These are phyloP conservation scores for Lepidostoma basale DNA, from an alignment of 1,140 invertebrate species.

Conservation along the genomic window DNA sequence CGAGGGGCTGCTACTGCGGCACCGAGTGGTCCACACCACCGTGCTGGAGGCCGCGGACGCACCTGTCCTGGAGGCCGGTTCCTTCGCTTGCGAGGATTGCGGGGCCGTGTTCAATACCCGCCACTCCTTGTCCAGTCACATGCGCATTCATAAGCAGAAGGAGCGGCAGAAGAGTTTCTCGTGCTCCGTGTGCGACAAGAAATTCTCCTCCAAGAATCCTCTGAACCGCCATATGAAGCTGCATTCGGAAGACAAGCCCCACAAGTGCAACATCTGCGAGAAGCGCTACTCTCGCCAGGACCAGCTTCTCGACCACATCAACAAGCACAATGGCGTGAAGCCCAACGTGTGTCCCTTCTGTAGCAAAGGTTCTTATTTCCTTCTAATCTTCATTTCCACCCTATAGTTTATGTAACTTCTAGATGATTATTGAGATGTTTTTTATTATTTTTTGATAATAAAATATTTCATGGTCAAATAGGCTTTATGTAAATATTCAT, in stretches of 20 bases:
- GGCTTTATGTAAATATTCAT: too few relatives aligned
- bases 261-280: constrained; percentile 56
- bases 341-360: constrained; percentile 65
- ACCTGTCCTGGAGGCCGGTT: constrained; percentile 14
- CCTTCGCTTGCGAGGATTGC: constrained; percentile 52
- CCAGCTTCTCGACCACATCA: constrained; percentile 62
- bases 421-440: too few relatives aligned
- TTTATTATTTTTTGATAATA: too few relatives aligned
- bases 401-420: too few relatives aligned
- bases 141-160: constrained; percentile 48
- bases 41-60: constrained; percentile 37
- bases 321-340: constrained; percentile 63
- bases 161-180: constrained; percentile 44
- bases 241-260: constrained; percentile 50
- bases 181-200: constrained; percentile 53
- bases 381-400: too few relatives aligned
- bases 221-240: constrained; percentile 54
- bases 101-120: constrained; percentile 49
- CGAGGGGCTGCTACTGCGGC: constrained; percentile 46
- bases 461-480: too few relatives aligned
- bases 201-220: constrained; percentile 51
- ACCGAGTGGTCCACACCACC: constrained; percentile 43
- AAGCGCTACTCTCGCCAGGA: constrained; percentile 64
- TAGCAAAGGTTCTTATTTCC: constrained; percentile 66
- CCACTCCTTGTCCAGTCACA: constrained; percentile 49